Evolutionary conservation across 2,113 vertebrate genomes (phyloP).

Genomic region (Oostethus manadensis): DNA sequence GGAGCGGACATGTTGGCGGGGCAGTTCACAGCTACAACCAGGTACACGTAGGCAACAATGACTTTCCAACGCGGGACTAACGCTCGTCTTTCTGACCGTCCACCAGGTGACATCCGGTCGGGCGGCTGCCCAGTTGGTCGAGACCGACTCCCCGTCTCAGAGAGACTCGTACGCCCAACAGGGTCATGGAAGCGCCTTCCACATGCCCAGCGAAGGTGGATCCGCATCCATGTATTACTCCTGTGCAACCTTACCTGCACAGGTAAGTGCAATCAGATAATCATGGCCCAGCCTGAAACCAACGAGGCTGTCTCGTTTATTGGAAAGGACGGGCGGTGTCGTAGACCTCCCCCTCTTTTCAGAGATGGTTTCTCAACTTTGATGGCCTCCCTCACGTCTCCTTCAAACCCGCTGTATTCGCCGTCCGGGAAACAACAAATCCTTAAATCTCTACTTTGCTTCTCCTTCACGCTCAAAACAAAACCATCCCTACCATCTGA

Average conservation of each 20-base stretch:
- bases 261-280: too few relatives aligned
- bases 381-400: too few relatives aligned
- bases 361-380: too few relatives aligned
- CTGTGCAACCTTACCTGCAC: constrained; percentile 89
- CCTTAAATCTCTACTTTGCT: too few relatives aligned
- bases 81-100: constrained; percentile 1
- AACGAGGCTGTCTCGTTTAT: too few relatives aligned
- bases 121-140: constrained; percentile 76
- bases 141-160: constrained; percentile 69
- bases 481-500: too few relatives aligned
- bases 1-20: constrained; percentile 80
- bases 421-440: too few relatives aligned
- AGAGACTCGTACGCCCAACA: constrained; percentile 84
- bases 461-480: too few relatives aligned
- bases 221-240: constrained; percentile 84
- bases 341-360: too few relatives aligned
- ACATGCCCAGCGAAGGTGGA: constrained; percentile 80
- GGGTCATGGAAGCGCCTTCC: constrained; percentile 88
- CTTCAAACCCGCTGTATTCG: too few relatives aligned
- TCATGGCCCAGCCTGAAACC: too few relatives aligned
- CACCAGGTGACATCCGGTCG: constrained; percentile 79
- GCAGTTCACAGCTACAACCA: constrained; percentile 91
- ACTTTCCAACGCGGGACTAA: background rate
- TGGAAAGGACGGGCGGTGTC: too few relatives aligned
- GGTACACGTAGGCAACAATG: constrained; percentile 61